Conservation (phyloP, 1,140 invertebrate genomes). For the Sipha flava region DNA sequence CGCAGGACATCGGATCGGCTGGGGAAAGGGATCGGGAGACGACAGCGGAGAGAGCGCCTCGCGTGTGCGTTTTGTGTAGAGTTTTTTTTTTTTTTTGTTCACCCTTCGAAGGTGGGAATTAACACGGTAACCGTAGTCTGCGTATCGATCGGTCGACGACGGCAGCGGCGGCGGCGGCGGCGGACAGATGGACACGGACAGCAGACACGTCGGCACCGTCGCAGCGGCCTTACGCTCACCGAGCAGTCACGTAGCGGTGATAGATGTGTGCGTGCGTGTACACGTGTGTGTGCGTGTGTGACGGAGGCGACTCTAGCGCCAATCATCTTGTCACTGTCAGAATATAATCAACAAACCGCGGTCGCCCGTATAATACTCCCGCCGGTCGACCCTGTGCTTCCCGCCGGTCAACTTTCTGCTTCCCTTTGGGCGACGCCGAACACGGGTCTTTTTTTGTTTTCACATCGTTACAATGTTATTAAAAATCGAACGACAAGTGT, state of each 20-base stretch:
- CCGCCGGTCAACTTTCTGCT: no score
- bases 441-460: no score
- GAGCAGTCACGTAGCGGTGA: not conserved
- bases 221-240: not conserved
- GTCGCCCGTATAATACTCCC: not conserved
- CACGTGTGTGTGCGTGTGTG: not conserved
- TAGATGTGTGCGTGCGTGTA: not conserved
- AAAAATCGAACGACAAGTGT: no score
- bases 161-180: not conserved
- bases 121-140: slow-evolving; percentile 25
- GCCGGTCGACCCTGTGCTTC: not conserved
- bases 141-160: slow-evolving; percentile 3
- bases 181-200: slow-evolving; percentile 21
- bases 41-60: not conserved
- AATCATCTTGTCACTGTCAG: not conserved
- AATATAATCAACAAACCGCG: not conserved
- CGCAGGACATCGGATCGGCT: no score
- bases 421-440: no score
- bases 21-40: not conserved
- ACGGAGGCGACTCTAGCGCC: not conserved
- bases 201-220: slow-evolving; percentile 28
- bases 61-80: not conserved
- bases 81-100: slow-evolving; percentile 20
- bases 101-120: slow-evolving; percentile 31
- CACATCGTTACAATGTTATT: no score